These are phyloP conservation scores for Ophioderma brevispina DNA, from an alignment of 35 echinoderm and acorn worm species.

Conservation along the genomic window DNA sequence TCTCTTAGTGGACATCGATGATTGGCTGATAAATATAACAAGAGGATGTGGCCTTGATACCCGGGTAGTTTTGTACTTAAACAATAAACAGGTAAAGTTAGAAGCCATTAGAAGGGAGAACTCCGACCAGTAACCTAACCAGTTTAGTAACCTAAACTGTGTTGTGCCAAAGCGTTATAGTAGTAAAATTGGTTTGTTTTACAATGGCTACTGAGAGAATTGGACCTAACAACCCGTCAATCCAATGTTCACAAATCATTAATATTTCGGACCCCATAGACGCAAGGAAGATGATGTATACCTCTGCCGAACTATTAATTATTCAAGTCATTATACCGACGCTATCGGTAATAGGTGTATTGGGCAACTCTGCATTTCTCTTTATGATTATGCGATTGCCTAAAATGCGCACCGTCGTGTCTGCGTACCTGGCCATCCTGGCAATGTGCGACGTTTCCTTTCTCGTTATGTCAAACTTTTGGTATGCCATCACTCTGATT, in stretches of 20 bases:
- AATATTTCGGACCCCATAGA: neutral
- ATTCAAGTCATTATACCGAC: neutral
- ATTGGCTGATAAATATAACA: no score
- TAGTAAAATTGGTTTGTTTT: no score
- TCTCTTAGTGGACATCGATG: no score
- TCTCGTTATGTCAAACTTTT: neutral
- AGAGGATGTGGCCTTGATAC: no score
- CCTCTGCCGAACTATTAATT: neutral
- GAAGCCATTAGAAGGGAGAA: no score
- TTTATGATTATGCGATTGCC: neutral
- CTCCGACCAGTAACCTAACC: no score
- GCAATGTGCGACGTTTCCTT: neutral
- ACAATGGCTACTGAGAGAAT: no score
- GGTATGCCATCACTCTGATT: neutral
- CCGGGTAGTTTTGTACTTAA: no score
- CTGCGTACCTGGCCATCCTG: neutral
- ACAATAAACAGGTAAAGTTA: no score
- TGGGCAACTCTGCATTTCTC: neutral
- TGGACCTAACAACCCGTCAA: no score
- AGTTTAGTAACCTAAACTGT: no score
- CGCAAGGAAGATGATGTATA: neutral
- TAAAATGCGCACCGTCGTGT: neutral
- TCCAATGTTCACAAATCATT: neutral
- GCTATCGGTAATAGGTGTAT: neutral
- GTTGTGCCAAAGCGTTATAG: no score